phyloP scores from a whole-genome alignment of 2,113 vertebrate genomes.

The Sturnira hondurensis region DNA sequence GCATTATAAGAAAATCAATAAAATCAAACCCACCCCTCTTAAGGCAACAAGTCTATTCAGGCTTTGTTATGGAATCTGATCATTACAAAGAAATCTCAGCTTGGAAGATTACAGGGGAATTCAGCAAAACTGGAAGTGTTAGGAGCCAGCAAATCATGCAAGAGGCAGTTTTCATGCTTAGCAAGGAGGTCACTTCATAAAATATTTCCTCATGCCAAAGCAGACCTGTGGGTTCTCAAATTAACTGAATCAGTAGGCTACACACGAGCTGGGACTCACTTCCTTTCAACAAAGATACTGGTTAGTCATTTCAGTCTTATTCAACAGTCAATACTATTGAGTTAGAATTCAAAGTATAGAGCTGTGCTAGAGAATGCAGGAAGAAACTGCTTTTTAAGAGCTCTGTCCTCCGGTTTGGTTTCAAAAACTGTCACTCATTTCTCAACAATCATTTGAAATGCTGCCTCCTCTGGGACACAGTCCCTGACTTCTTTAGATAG shows the following conservation, averaged over 20 bases:
- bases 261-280: background rate
- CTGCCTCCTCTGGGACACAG: background rate
- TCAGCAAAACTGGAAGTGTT: constrained; percentile 1
- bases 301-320: background rate
- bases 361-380: background rate
- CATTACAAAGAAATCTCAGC: constrained; percentile 19
- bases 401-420: background rate
- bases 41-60: constrained; percentile 49
- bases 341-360: background rate
- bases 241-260: background rate
- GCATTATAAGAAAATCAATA: constrained; percentile 66
- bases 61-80: constrained; percentile 9
- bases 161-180: background rate
- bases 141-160: background rate
- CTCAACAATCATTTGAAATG: background rate
- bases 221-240: background rate
- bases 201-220: background rate
- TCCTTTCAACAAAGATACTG: background rate
- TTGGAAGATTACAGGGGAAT: constrained; percentile 19
- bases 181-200: background rate
- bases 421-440: background rate
- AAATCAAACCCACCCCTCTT: constrained; percentile 58
- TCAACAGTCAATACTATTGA: background rate
- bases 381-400: background rate
- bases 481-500: background rate